Base-by-base conservation (phyloP, 2,888 invertebrate species). In the Eupithecia pulchellata region DNA sequence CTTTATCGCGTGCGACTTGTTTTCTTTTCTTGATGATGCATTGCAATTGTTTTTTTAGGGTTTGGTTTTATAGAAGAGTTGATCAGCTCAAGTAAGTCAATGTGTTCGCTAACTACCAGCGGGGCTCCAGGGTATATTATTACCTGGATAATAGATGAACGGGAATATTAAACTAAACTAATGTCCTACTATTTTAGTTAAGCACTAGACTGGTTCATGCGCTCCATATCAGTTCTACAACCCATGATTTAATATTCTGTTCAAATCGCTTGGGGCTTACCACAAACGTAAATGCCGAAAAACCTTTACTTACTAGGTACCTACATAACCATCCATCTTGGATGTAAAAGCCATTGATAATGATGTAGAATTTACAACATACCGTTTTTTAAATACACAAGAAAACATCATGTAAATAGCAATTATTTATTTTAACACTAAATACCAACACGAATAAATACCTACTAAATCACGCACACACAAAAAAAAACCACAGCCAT, bases 1-100 rank as follows among this genome's bases (percentile, higher is more conserved):
- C 86, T 86, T 87, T 85, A 87, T 86, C 86, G 71, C 70, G 67
- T 57, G 52, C 72, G 67, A 75, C 72, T 73, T 78, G 78, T 77
- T 76, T 75, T 74, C 63, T 70, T 75, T 76, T 70, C 71, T 76
- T 69, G 73, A 73, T 69, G 71, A 72, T 71, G 27, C 68, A 67
- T 73, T 67, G 71, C 64, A 60, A 69, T 69, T 71, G 68, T 68
- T 72, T 27, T 68, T 47, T 68, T 62, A 52, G 34, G 39, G 36
- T 14, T 25, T 4, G 58, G 32, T n/a, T 32, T 27, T 29, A 29
- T 17, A 8, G 17, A 17, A 27, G 5, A 57, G 17, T 17, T 57
- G 9, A 27, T 57, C 42, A 20, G 42, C 39, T 39, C 39, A 39
- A 4, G 39, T n/a, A 42, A n/a, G 42, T 42, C n/a, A 47, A 42